Evolutionary conservation across 1,140 invertebrate species (phyloP), one percentile per base, ranked within the genome.

Genomic region (Cydia splendana): DNA sequence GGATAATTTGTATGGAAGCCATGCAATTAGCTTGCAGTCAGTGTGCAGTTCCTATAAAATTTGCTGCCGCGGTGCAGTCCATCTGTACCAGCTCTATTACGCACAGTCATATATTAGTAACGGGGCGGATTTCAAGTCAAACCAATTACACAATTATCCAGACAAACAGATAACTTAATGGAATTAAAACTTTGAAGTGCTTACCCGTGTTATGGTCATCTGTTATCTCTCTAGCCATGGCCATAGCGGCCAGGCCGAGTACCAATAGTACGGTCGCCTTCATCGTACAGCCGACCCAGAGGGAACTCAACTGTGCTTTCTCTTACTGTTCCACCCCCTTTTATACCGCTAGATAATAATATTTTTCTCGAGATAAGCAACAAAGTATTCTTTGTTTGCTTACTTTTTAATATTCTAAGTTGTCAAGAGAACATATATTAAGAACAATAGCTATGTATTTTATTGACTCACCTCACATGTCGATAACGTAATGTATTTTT

Each of bases 201-300:
- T 87, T 83, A 85, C 87, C 82, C 7, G 85, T 73, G 10, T 2
- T 42, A 2, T 10, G 30, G 24, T 71, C 67, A 13, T 80, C 24
- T 24, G 2, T 62, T 18, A 82, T 85, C 20, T 84, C 84, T 34
- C 79, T 78, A 42, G 86, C 88, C 76, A 83, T 79, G 77, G 89
- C 87, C 77, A 85, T 38, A 65, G 82, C 86, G 76, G 84, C 86
- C 30, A 91, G 77, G 82, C 86, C 84, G 45, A 90, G 67, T 6
- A 87, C 77, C 71, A 92, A 51, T 69, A 86, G 77, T 45, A 84
- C 75, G 45, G 84, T 79, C 75, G 80, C 82, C 85, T 82, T 91
- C 89, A 91, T 91, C 71, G 71, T 86, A 78, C 82, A 81, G 80
- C 77, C 76, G 69, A 83, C 79, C 78, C 79, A 77, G 74, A 83